A percentile compares a stretch with the other conserved stretches of the same genome.
phyloP scores from a whole-genome alignment of 2,888 invertebrate species.

The Luperina testacea region DNA sequence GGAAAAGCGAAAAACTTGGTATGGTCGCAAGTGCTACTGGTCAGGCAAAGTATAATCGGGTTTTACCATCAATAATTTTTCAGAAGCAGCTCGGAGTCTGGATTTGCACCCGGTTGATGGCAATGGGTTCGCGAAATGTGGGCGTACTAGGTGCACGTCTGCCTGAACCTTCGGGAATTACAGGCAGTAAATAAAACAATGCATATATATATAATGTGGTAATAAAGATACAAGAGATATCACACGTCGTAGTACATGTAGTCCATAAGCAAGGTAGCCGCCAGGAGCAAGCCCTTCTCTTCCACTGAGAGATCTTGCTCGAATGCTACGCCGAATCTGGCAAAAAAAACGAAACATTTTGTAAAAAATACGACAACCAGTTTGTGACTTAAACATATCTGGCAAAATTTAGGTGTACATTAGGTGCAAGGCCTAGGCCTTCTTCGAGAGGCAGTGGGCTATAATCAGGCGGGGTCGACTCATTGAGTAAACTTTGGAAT shows the following conservation, averaged over 20 bases:
- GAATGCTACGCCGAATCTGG: conserved; percentile 81
- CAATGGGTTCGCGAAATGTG: neutral
- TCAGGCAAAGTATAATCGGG: neutral
- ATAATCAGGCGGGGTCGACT: too few relatives aligned
- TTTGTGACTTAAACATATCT: too few relatives aligned
- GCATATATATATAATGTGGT: neutral
- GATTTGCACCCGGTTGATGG: neutral
- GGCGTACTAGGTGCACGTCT: neutral
- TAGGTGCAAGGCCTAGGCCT: too few relatives aligned
- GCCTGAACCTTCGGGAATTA: neutral
- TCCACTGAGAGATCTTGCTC: conserved; percentile 74
- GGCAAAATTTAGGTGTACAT: neutral
- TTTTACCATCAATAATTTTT: too few relatives aligned
- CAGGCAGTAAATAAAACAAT: neutral
- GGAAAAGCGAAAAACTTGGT: neutral
- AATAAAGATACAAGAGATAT: conserved; percentile 31
- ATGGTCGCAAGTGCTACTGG: neutral
- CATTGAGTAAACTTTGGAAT: too few relatives aligned
- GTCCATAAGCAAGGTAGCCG: conserved; percentile 81
- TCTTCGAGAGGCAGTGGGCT: too few relatives aligned
- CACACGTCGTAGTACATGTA: conserved; percentile 86
- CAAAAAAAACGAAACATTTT: neutral
- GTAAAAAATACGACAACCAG: neutral
- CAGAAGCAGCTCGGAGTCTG: neutral
- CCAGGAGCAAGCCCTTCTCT: conserved; percentile 82